Conservation (phyloP, 2,888 invertebrate species). For the Dorcus hopei region DNA sequence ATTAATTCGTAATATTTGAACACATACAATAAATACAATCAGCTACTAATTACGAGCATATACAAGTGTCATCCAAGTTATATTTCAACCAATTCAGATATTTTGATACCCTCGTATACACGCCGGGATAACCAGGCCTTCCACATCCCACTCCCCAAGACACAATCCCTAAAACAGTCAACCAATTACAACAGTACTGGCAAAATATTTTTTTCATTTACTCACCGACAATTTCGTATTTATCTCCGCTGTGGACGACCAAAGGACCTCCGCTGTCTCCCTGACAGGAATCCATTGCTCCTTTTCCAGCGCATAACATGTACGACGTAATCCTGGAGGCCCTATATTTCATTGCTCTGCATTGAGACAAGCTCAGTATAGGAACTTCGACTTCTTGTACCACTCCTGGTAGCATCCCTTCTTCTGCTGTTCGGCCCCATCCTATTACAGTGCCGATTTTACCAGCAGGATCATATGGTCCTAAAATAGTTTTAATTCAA, state of each 20-base stretch:
- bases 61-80: conserved; percentile 71
- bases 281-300: conserved; percentile 81
- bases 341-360: conserved; percentile 79
- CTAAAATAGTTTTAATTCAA: conserved; percentile 39
- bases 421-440: conserved; percentile 82
- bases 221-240: conserved; percentile 76
- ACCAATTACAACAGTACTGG: neutral
- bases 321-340: conserved; percentile 78
- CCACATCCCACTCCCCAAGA: conserved; percentile 84
- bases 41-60: conserved; percentile 51
- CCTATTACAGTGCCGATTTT: conserved; percentile 77
- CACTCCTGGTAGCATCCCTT: conserved; percentile 72
- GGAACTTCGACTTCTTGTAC: conserved; percentile 85
- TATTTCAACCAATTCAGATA: conserved; percentile 73
- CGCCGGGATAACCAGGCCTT: conserved; percentile 70
- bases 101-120: conserved; percentile 67
- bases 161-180: conserved; percentile 64
- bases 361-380: conserved; percentile 74
- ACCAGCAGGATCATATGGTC: conserved; percentile 62
- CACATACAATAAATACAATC: neutral
- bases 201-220: neutral
- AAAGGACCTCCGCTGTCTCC: conserved; percentile 87
- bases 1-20: too few relatives aligned
- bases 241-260: conserved; percentile 70
- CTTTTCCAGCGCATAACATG: conserved; percentile 83